Percentiles rank a stretch among this genome's conserved stretches.
phyloP scores from a whole-genome alignment of 2,113 vertebrate species.

The Bufo bufo region DNA sequence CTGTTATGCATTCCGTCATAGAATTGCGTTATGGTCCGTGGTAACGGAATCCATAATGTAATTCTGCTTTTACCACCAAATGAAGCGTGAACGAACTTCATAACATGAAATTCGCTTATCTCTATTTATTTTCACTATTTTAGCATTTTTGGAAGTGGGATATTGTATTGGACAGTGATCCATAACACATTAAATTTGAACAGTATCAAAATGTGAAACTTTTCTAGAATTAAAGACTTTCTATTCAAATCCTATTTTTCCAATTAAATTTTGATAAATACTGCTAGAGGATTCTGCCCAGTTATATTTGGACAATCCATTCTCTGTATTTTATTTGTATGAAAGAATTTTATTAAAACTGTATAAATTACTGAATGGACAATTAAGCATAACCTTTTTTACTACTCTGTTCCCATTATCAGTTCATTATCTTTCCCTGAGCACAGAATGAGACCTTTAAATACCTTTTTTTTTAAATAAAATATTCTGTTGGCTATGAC shows the following conservation, averaged over 20 bases:
- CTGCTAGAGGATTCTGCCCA: neutral
- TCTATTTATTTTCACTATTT: too few species aligned
- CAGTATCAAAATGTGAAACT: neutral
- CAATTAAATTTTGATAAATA: neutral
- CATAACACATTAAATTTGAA: neutral
- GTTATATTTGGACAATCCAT: neutral
- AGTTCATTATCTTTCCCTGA: neutral
- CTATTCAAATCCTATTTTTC: neutral
- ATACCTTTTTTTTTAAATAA: neutral
- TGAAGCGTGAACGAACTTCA: too few species aligned
- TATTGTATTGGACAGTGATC: too few species aligned
- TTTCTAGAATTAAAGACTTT: neutral
- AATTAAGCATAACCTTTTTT: neutral
- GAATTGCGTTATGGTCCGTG: too few species aligned
- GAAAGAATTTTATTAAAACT: neutral
- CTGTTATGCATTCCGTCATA: too few species aligned
- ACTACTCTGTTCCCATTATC: neutral
- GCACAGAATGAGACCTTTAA: constrained; percentile 21
- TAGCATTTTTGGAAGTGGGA: too few species aligned
- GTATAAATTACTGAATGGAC: neutral
- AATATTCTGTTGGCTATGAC: neutral
- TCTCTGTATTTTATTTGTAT: neutral
- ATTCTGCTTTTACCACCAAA: too few species aligned
- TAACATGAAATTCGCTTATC: too few species aligned
- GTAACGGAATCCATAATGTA: too few species aligned